Conservation (phyloP, 2,888 invertebrate species). For the Cinara cedri region DNA sequence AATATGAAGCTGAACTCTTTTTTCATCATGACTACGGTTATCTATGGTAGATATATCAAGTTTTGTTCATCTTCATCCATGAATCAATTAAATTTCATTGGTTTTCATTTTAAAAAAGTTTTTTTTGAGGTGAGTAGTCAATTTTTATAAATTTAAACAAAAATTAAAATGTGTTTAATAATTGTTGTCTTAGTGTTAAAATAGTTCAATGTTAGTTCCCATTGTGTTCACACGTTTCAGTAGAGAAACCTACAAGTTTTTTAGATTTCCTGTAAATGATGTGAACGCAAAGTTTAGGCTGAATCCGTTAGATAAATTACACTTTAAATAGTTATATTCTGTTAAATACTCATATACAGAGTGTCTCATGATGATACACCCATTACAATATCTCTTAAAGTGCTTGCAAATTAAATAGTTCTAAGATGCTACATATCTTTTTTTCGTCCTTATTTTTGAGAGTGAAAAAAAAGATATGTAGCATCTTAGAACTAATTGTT, state of each 20-base stretch:
- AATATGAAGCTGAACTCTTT: neutral
- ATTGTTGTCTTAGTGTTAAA: slow-evolving; percentile 1
- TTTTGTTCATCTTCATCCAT: no score
- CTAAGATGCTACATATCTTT: no score
- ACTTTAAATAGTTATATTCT: neutral
- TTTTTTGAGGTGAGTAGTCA: neutral
- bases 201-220: neutral
- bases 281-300: slow-evolving; percentile 1
- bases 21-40: neutral
- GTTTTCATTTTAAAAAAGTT: neutral
- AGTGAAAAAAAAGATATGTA: no score
- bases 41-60: no score
- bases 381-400: no score
- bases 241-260: neutral
- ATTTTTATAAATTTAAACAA: neutral
- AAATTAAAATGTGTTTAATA: neutral
- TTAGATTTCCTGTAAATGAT: neutral
- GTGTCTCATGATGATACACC: no score
- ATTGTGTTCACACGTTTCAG: neutral
- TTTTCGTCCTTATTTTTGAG: no score
- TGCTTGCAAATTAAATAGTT: no score
- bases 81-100: neutral
- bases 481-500: no score
- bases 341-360: neutral
- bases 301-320: neutral